These are phyloP conservation scores for Oikopleura albicans DNA, from an alignment of 23 tunicate genomes.

Conservation along the genomic window DNA sequence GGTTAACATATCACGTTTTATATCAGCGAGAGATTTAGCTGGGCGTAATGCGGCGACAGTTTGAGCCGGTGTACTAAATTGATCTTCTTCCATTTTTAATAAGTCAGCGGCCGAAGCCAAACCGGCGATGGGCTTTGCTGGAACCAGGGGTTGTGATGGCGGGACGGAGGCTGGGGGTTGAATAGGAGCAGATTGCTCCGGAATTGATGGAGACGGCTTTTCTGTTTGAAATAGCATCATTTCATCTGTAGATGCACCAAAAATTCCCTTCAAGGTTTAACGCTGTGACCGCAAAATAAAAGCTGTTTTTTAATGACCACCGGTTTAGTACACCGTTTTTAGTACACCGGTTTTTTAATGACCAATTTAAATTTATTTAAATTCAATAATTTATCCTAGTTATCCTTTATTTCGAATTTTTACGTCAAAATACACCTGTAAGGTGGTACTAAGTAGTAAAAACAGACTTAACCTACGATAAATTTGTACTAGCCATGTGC, in stretches of 20 bases:
- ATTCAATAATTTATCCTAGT: too few species aligned
- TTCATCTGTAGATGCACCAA: not conserved
- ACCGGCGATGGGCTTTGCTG: not conserved
- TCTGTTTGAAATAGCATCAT: not conserved
- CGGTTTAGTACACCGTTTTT: too few species aligned
- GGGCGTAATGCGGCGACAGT: not conserved
- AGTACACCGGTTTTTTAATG: too few species aligned
- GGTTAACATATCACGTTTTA: not conserved
- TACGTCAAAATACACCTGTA: too few species aligned
- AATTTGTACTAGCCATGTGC: too few species aligned
- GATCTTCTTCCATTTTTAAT: not conserved
- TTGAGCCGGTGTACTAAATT: not conserved
- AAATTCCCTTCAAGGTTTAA: too few species aligned
- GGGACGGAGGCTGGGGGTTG: not conserved
- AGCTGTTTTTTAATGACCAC: too few species aligned
- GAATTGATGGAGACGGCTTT: not conserved
- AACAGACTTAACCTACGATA: too few species aligned
- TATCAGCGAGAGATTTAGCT: not conserved
- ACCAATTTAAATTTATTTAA: too few species aligned
- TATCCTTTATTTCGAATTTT: too few species aligned
- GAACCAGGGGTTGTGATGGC: not conserved
- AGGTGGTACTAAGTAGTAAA: too few species aligned
- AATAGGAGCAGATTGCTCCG: not conserved
- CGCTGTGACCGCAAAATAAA: too few species aligned
- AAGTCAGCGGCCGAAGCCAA: not conserved